Percentiles rank a stretch among this genome's conserved stretches.
phyloP scores from a whole-genome alignment of 2,888 invertebrate species.

The Drosophila suboccidentalis region DNA sequence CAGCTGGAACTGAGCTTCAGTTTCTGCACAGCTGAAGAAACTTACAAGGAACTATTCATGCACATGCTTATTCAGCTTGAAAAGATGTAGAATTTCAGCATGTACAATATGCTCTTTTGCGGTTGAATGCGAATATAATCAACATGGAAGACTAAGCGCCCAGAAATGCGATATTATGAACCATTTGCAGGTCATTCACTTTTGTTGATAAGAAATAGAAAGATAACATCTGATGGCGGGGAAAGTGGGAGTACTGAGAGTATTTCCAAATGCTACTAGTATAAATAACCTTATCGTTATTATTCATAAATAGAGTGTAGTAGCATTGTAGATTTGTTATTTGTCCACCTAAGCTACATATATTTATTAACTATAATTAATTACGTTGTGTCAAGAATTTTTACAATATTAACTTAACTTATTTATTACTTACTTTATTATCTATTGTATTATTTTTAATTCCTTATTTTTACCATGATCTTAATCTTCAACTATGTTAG shows the following conservation, averaged over 20 bases:
- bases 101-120: not conserved
- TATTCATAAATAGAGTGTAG: not conserved
- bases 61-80: slow-evolving; percentile 1
- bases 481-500: too few relatives aligned
- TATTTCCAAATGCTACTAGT: not conserved
- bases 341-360: not conserved
- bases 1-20: slow-evolving; percentile 2
- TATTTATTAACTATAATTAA: not conserved
- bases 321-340: not conserved
- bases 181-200: slow-evolving; percentile 6
- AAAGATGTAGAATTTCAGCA: slow-evolving; percentile 1
- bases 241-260: not conserved
- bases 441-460: too few relatives aligned
- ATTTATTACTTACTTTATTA: too few relatives aligned
- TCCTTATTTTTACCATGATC: too few relatives aligned
- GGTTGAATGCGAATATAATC: not conserved
- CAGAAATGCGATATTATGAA: not conserved
- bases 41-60: not conserved
- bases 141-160: not conserved
- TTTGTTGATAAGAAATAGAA: not conserved
- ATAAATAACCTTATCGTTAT: not conserved
- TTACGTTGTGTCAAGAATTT: not conserved
- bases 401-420: too few relatives aligned
- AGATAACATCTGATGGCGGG: not conserved
- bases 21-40: slow-evolving; percentile 1